These are phyloP conservation scores for Colinus virginianus DNA, from an alignment of 2,113 vertebrate genomes.

Conservation along the genomic window DNA sequence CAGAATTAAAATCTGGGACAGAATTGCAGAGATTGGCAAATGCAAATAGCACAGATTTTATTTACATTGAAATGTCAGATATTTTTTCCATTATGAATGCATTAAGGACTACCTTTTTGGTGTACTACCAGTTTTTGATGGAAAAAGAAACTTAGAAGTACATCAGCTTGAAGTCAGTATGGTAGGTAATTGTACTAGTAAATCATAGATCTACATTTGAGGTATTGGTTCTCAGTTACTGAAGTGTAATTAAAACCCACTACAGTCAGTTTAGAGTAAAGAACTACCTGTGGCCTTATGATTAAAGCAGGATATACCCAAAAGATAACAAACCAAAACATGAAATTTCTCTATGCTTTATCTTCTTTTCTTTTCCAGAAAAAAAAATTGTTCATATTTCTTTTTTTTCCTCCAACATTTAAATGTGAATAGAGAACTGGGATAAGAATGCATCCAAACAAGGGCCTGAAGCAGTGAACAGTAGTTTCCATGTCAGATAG, in stretches of 20 bases:
- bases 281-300: conserved; percentile 20
- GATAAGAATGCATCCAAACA: neutral
- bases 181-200: neutral
- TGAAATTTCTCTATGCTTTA: neutral
- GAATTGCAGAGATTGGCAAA: neutral
- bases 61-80: neutral
- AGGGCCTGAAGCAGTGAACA: neutral
- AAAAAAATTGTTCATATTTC: neutral
- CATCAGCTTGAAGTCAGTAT: neutral
- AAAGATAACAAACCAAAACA: neutral
- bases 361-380: neutral
- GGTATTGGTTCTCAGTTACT: neutral
- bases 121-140: neutral
- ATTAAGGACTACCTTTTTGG: neutral
- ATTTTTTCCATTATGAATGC: neutral
- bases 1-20: neutral
- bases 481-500: neutral
- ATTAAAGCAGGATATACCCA: neutral
- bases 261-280: conserved; percentile 8
- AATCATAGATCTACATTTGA: neutral
- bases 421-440: neutral
- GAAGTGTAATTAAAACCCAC: neutral
- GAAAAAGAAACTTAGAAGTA: neutral
- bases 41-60: neutral
- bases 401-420: neutral